Base-by-base conservation (phyloP, 2,797 vertebrate genomes). In the Sternarchorhynchus goeldii region DNA sequence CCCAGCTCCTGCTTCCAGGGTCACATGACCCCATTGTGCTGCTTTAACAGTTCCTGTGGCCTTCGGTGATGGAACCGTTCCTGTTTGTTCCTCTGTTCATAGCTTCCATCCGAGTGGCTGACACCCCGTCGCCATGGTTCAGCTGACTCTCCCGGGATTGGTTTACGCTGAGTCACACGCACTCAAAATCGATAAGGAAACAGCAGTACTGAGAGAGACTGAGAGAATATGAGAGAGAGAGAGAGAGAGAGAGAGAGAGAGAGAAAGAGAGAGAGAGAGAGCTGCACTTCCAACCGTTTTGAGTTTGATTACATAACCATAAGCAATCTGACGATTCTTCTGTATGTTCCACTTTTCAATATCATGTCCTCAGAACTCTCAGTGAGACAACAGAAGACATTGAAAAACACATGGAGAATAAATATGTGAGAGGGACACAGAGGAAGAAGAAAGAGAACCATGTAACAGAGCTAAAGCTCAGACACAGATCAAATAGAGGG, bases 171-270 rank as follows among this genome's bases (percentile, higher is more conserved):
- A 91, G 93, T 93, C 90, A 90, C 86, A 87, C 91, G 92, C 85
- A 91, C 91, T 87, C 83, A 88, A 90, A 92, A 93, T 93, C 93
- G 91, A 93, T 93, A 88, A 91, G 89, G 91, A 93, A 92, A 89
- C 88, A 50, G 87, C 85, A 86, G 88, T 83, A 88, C 89, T 87
- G 90, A 88, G 84, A 87, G 85, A 73, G 85, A 85, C 25, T 25
- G 85, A 88, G 88, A 89, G 87, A 88, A 76, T 55, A 25, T 53
- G 53, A 66, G 29, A 3, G 12, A 59, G 62, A 55, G 4, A 10
- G 36, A 31, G 56, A 56, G 14, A 20, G 53, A 58, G 36, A 76
- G 34, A 32, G 60, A n/a, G 41, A 45, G 72, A 79, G n/a, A n/a
- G n/a, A n/a, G n/a, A n/a, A n/a, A n/a, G n/a, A n/a, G 6, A 41